Base-by-base conservation (phyloP, 2,888 invertebrate species). In the Oxycera nigricornis region DNA sequence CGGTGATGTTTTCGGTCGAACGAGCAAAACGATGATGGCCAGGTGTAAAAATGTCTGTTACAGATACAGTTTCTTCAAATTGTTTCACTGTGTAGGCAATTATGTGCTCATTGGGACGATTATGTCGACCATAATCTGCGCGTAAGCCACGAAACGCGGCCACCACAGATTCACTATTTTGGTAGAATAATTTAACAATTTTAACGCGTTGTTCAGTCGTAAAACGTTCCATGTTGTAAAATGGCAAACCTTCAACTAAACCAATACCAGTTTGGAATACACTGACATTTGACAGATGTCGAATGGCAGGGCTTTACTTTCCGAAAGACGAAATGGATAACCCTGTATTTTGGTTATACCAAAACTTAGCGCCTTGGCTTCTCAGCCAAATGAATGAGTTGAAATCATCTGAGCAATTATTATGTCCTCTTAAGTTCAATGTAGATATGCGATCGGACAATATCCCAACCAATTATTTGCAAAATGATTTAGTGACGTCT, bases 1-100 rank as follows among this genome's bases (percentile, higher is more conserved):
- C 76, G 73, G 73, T 75, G 22, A 55, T 24, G 24, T 55, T 55
- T 55, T 55, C 55, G 24, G 24, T 17, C 9, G 55, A 22, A 24
- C 55, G 55, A 55, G 24, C 24, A 24, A 22, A 22, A 4, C 55
- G 20, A 55, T 55, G 55, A 55, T 24, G 55, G 22, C 17, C 55
- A 24, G 20, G 11, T 24, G 22, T 55, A 22, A 24, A 20, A 55
- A 55, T 55, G 24, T 55, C 55, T 22, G 17, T 55, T 4, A 55
- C 55, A 9, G 55, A 55, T 55, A 20, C 55, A 55, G 55, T 55
- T 17, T 55, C 4, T 55, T 55, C 55, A 55, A 55, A 55, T 55
- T 55, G 17, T 22, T 3, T 55, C 22, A 55, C 55, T 55, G 7
- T 55, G 24, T 55, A 22, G 22, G 24, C 17, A 22, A 55, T 24